These are phyloP conservation scores for Zosterops hypoxanthus DNA, from an alignment of 2,113 vertebrate genomes.

Conservation along the genomic window DNA sequence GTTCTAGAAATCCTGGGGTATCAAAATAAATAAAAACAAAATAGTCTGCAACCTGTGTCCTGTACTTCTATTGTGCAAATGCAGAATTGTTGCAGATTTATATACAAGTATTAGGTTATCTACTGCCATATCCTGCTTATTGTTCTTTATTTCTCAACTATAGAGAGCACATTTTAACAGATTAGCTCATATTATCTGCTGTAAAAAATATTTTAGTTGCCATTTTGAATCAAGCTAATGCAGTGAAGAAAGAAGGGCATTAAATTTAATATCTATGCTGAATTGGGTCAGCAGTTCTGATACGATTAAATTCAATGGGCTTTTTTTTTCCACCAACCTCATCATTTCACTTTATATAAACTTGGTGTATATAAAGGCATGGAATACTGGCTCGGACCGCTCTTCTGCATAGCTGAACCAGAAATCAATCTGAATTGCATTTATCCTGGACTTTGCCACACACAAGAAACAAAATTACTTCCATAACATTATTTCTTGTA, in stretches of 20 bases:
- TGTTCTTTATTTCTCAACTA: background rate
- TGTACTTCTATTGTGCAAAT: background rate
- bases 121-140: background rate
- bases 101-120: background rate
- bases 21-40: background rate
- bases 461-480: background rate
- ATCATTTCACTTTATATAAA: background rate
- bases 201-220: conserved; percentile 24
- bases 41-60: background rate
- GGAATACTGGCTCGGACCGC: background rate
- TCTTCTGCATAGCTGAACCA: background rate
- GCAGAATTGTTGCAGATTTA: background rate
- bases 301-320: background rate
- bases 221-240: conserved; percentile 43
- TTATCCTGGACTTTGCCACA: background rate
- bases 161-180: background rate
- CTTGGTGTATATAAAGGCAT: background rate
- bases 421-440: background rate
- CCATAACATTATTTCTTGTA: background rate
- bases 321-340: background rate
- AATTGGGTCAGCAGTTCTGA: background rate
- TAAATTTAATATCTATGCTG: conserved; percentile 12
- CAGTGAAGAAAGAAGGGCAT: conserved; percentile 19
- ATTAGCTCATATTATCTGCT: conserved; percentile 1
- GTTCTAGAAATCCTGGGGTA: background rate